Base-by-base conservation (phyloP, 1,140 invertebrate species). In the Drosophila repleta region DNA sequence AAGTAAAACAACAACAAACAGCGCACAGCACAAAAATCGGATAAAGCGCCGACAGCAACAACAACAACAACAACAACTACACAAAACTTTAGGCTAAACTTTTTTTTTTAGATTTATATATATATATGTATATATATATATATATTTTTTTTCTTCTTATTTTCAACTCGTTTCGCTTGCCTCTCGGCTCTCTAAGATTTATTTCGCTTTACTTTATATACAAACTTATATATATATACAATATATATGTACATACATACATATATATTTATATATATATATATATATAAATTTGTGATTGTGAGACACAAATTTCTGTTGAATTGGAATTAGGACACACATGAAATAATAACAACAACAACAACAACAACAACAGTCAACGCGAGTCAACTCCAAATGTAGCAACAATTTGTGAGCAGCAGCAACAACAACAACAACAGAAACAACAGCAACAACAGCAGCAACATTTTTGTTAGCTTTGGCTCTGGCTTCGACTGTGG, bases 241-340 rank as follows among this genome's bases (percentile, higher is more conserved):
- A n/a, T 18, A 41, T 58, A 11, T 3, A 32, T 21, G 4, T 21
- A 52, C 10, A 51, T n/a, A 32, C 29, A 26, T 58, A 46, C 6
- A 24, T 66, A 13, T 26, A 41, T 62, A 6, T 7, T 21, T 32
- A 8, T 37, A 52, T 20, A 26, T 21, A 32, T 45, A 26, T 58
- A 18, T 58, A 20, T 32, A 26, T 21, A 11, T 2, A 24, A 62
- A 13, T 77, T 63, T 77, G 76, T 81, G 76, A 77, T 85, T 81
- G 78, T 85, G 81, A 83, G 82, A 87, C 83, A 79, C 81, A 83
- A 82, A 87, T 87, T 88, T 87, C 82, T 87, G 79, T 82, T 82
- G 82, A 87, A 87, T 88, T 88, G 82, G 83, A 87, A 87, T 87
- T 87, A 87, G 82, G 82, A 87, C 82, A 87, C 77, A 84, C 76